Evolutionary conservation across 1,140 invertebrate genomes (phyloP).

Genomic region (Macrosteles quadrilineatus): DNA sequence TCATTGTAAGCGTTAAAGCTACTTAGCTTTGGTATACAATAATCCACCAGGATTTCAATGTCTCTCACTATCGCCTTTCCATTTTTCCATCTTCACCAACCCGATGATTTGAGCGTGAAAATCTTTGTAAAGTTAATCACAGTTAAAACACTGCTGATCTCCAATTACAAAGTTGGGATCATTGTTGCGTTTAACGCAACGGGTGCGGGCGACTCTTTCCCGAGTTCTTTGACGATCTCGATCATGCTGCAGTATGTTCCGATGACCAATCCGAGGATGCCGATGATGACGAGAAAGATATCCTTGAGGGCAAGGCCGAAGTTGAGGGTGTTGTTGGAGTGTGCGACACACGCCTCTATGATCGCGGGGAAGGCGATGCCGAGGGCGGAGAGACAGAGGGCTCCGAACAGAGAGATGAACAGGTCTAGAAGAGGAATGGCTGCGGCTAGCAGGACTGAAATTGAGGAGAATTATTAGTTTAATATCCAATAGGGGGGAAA

Average conservation of each 20-base stretch:
- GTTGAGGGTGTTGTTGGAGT: conserved; percentile 54
- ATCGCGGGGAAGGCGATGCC: conserved; percentile 82
- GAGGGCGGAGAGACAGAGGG: conserved; percentile 74
- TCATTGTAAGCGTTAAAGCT: no score
- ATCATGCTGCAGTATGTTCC: conserved; percentile 69
- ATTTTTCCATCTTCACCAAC: no score
- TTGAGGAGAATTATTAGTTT: no score
- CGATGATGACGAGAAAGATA: conserved; percentile 65
- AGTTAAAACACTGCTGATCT: no score
- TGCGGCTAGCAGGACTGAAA: conserved; percentile 70
- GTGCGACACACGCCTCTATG: conserved; percentile 69
- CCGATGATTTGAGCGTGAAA: no score
- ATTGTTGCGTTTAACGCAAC: not conserved
- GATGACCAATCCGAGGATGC: conserved; percentile 64
- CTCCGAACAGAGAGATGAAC: conserved; percentile 84
- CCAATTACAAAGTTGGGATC: not conserved
- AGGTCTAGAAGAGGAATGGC: conserved; percentile 75
- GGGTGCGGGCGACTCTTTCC: not conserved
- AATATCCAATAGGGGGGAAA: no score
- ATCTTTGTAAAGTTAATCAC: no score
- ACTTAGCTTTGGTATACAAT: no score
- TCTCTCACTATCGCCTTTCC: no score
- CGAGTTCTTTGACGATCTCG: conserved; percentile 55
- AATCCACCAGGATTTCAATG: no score
- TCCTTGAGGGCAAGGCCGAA: conserved; percentile 62